Evolutionary conservation across 1,140 invertebrate genomes (phyloP).

Genomic region (Drosophila nasuta): DNA sequence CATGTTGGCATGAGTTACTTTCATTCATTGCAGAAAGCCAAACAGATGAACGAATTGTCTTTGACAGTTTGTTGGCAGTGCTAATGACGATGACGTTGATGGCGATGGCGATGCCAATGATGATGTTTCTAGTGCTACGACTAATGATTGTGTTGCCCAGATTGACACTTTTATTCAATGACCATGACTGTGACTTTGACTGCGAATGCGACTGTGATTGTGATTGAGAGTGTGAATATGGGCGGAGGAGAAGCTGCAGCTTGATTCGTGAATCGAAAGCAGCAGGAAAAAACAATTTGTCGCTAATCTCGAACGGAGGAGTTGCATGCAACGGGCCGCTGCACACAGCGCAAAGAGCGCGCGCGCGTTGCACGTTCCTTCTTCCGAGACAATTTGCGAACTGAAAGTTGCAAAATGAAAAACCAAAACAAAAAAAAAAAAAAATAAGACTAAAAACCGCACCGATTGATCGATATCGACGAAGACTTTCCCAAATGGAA

Average conservation of each 20-base stretch:
- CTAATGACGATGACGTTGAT: conserved; percentile 22
- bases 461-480: conserved; percentile 58
- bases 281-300: conserved; percentile 72
- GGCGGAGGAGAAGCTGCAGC: conserved; percentile 25
- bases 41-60: conserved; percentile 12
- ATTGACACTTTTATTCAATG: conserved; percentile 80
- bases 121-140: conserved; percentile 32
- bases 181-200: conserved; percentile 73
- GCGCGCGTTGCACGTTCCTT: conserved; percentile 45
- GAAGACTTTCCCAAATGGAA: conserved; percentile 65
- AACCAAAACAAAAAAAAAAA: conserved; percentile 6
- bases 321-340: conserved; percentile 27
- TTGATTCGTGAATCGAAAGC: conserved; percentile 47
- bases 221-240: conserved; percentile 30
- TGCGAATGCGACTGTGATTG: conserved; percentile 21
- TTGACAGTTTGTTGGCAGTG: conserved; percentile 1
- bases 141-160: conserved; percentile 60
- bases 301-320: conserved; percentile 48
- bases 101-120: conserved; percentile 9
- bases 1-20: conserved; percentile 56
- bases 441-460: conserved; percentile 12
- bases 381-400: conserved; percentile 64
- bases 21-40: conserved; percentile 53
- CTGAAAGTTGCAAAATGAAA: conserved; percentile 76
- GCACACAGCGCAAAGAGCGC: conserved; percentile 25